Percentiles rank a stretch among this genome's conserved stretches.
Evolutionary conservation across 2,888 invertebrate genomes (phyloP).

Genomic region (Ophonus ardosiacus): DNA sequence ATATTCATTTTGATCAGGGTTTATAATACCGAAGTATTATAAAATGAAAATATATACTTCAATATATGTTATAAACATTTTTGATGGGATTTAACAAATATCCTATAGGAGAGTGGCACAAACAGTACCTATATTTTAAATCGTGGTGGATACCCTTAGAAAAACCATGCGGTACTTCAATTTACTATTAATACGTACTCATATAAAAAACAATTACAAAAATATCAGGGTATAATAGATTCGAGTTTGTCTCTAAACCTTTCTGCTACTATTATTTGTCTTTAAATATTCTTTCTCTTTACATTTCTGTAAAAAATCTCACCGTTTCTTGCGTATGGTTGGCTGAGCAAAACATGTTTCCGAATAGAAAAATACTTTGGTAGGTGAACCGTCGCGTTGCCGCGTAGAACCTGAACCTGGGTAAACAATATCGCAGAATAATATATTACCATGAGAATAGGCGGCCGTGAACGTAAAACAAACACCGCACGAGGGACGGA

Average conservation of each 20-base stretch:
- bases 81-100: too few species aligned
- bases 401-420: conserved; percentile 29
- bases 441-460: conserved; percentile 58
- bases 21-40: too few species aligned
- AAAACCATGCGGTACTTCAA: too few species aligned
- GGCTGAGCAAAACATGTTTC: conserved; percentile 42
- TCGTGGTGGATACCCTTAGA: too few species aligned
- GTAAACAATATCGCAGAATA: conserved; percentile 57
- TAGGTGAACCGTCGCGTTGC: conserved; percentile 37
- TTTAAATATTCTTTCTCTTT: not conserved
- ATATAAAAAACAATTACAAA: too few species aligned
- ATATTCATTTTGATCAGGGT: too few species aligned
- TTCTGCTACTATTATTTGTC: not conserved
- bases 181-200: too few species aligned
- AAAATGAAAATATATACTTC: too few species aligned
- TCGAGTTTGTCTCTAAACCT: not conserved
- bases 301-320: conserved; percentile 6
- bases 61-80: too few species aligned
- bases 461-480: conserved; percentile 54
- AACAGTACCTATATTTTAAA: too few species aligned
- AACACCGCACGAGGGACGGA: conserved; percentile 37
- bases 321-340: not conserved
- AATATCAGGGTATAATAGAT: not conserved
- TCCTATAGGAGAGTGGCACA: too few species aligned
- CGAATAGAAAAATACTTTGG: conserved; percentile 49